Percentiles rank a stretch among this genome's conserved stretches.
These are phyloP conservation scores for Esox niger DNA, from an alignment of 2,113 vertebrate genomes.

Conservation along the genomic window DNA sequence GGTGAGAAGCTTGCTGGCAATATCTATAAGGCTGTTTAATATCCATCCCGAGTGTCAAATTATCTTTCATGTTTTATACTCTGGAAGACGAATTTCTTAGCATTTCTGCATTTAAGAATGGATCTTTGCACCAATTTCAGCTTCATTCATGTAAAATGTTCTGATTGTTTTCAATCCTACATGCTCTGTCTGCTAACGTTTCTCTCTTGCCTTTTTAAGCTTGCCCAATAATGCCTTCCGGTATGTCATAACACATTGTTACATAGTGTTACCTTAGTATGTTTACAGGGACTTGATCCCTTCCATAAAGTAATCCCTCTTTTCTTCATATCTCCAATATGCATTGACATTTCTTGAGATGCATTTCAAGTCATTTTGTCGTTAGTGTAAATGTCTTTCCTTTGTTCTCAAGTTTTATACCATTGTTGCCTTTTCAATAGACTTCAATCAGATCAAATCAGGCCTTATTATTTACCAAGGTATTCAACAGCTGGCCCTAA, in stretches of 20 bases:
- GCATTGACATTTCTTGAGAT: no score
- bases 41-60: no score
- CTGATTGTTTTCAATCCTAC: constrained; percentile 57
- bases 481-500: no score
- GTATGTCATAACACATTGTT: constrained; percentile 64
- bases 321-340: neutral
- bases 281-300: neutral
- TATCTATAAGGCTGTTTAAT: no score
- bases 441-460: no score
- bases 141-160: neutral
- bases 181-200: constrained; percentile 73
- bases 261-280: neutral
- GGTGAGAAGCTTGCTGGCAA: constrained; percentile 68
- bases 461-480: no score
- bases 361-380: no score
- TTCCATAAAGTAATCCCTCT: neutral
- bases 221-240: constrained; percentile 87
- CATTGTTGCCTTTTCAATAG: no score
- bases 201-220: constrained; percentile 83
- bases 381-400: no score
- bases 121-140: neutral
- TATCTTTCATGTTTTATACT: no score
- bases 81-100: neutral
- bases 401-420: no score
- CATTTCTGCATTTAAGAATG: neutral